Base-by-base conservation (phyloP, 2,888 invertebrate species). In the Philaethria dido region DNA sequence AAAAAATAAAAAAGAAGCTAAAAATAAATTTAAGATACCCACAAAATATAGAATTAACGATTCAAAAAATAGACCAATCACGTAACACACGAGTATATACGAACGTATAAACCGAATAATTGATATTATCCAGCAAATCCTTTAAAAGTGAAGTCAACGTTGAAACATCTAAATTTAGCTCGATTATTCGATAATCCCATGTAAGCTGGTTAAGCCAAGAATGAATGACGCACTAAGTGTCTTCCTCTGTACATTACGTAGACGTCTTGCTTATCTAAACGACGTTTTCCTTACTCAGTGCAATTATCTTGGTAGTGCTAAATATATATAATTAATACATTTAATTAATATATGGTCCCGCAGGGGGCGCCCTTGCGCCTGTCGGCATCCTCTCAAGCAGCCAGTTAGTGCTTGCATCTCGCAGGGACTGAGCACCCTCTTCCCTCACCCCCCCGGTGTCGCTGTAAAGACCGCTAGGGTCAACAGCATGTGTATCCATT, bases 161-260 rank as follows among this genome's bases (percentile, higher is more conserved):
- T 62, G 48, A 29, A 44, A 42, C 57, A 50, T 42, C 57, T 59
- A 59, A 50, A 63, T 62, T 61, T 55, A 63, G 63, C 63, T 33
- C 57, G 57, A 55, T 62, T 67, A 59, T 57, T 18, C 62, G 62
- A 57, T 67, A 57, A 62, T 62, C 50, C 50, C 22, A 36, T 13
- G 48, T 39, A 62, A 62, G 22, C 62, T 9, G 29, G 36, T 18
- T 62, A 39, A 50, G 39, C 62, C 25, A 62, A 39, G 48, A 25
- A 50, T 62, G 42, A 18, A 42, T 62, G 62, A 62, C 62, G 62
- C 50, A 52, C 39, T n/a, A 25, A 22, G 22, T 25, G n/a, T 57
- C 39, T 42, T 22, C 42, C 39, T 42, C 22, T 11, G 14, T 25
- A 22, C 39, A 20, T 39, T 14, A 13, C 18, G 36, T n/a, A 57